phyloP scores from a whole-genome alignment of 2,888 invertebrate genomes.

The Cylloceria caligata region DNA sequence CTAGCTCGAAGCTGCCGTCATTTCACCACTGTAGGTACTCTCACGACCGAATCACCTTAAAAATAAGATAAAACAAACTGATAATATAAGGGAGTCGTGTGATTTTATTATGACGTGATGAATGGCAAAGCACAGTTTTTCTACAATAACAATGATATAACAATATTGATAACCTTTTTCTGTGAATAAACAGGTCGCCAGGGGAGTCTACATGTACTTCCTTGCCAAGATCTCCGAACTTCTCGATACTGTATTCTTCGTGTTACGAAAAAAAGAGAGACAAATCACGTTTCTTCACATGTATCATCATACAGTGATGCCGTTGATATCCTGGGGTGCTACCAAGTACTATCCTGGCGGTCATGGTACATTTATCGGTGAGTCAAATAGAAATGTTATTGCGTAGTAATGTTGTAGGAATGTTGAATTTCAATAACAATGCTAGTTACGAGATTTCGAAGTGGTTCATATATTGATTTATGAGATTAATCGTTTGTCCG shows the following conservation, averaged over 20 bases:
- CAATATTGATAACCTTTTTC: conserved; percentile 71
- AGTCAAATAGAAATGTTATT: too few species aligned
- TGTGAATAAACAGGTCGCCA: conserved; percentile 85
- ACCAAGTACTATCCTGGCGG: conserved; percentile 95
- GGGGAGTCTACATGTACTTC: conserved; percentile 94
- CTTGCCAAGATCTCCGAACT: conserved; percentile 96
- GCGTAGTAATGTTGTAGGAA: too few species aligned
- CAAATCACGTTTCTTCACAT: conserved; percentile 96
- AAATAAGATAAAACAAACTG: too few species aligned
- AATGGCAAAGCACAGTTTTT: background rate
- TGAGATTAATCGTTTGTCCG: background rate
- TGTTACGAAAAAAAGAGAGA: conserved; percentile 94
- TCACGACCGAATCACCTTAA: too few species aligned
- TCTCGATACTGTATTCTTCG: conserved; percentile 96
- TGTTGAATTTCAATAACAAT: background rate
- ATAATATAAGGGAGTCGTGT: too few species aligned
- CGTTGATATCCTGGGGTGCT: conserved; percentile 96
- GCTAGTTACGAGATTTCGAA: too few species aligned
- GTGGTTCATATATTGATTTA: background rate
- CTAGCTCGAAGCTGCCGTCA: too few species aligned
- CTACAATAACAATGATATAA: conserved; percentile 6
- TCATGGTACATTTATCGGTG: conserved; percentile 94
- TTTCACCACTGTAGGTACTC: too few species aligned
- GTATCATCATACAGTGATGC: conserved; percentile 98
- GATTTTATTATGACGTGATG: too few species aligned